phyloP scores from a whole-genome alignment of 2,113 vertebrate genomes.

The Aythya baeri region DNA sequence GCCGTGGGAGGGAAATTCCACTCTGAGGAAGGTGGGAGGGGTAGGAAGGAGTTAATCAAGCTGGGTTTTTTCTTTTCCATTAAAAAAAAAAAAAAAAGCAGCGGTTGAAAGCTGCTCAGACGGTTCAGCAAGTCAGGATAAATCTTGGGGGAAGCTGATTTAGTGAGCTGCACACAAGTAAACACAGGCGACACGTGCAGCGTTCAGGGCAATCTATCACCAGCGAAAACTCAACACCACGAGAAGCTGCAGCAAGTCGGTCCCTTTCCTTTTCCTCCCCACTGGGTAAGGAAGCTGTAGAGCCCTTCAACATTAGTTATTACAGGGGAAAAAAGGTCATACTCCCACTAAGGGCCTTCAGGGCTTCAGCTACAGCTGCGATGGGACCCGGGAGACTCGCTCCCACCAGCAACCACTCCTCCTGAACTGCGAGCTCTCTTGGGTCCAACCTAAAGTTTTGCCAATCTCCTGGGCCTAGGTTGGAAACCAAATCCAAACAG shows the following conservation, averaged over 20 bases:
- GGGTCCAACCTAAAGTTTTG: not conserved
- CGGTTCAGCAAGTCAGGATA: slow-evolving; percentile 27
- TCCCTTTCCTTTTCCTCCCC: not conserved
- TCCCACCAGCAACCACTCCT: not conserved
- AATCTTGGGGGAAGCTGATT: not conserved
- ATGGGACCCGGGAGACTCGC: not conserved
- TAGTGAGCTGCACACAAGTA: slow-evolving; percentile 2
- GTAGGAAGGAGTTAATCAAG: slow-evolving; percentile 30
- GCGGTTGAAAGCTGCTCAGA: not conserved
- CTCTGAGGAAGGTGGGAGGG: not conserved
- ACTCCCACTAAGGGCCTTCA: not conserved
- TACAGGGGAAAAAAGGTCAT: not conserved
- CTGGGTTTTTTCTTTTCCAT: not conserved
- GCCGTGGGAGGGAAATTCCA: not conserved
- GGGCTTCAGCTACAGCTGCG: not conserved
- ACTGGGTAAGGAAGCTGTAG: not conserved
- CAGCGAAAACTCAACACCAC: not conserved
- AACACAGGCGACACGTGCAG: not conserved
- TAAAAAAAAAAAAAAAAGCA: not conserved
- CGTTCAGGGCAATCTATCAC: not conserved
- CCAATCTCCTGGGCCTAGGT: not conserved
- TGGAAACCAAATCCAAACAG: not conserved
- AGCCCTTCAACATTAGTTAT: not conserved
- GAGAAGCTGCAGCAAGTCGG: not conserved
- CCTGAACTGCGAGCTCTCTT: not conserved